phyloP scores from a whole-genome alignment of 2,888 invertebrate species.

The Oscheius onirici region DNA sequence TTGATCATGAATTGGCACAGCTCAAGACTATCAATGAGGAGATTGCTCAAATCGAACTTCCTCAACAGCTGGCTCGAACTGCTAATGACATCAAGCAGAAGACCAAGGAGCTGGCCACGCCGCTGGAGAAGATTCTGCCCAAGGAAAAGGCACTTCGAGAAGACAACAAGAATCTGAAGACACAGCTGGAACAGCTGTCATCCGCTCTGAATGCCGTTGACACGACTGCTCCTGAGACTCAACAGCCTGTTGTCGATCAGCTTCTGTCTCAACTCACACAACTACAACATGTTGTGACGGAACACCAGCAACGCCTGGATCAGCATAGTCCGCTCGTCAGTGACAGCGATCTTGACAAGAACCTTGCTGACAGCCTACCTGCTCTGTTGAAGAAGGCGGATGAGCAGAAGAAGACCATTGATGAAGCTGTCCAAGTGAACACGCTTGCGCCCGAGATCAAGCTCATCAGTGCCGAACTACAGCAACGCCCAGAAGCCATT shows the following conservation, averaged over 20 bases:
- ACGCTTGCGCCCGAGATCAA: conserved; percentile 46
- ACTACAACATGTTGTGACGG: not conserved
- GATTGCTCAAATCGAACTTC: conserved; percentile 2
- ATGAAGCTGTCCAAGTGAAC: conserved; percentile 40
- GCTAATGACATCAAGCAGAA: conserved; percentile 22
- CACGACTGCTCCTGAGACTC: conserved; percentile 17
- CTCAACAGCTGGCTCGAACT: conserved; percentile 13
- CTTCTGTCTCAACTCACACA: not conserved
- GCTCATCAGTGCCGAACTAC: conserved; percentile 41
- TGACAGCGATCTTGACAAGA: conserved; percentile 22
- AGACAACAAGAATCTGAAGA: conserved; percentile 23
- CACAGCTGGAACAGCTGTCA: conserved; percentile 17
- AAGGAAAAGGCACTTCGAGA: conserved; percentile 22
- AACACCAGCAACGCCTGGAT: conserved; percentile 10
- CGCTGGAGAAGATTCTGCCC: conserved; percentile 12
- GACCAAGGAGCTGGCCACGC: conserved; percentile 19
- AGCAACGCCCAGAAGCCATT: conserved; percentile 38
- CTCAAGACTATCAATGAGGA: not conserved
- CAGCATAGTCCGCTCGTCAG: conserved; percentile 20
- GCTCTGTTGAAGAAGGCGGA: conserved; percentile 17
- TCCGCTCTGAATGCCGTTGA: not conserved
- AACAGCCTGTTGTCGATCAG: conserved; percentile 20
- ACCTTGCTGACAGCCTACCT: conserved; percentile 31
- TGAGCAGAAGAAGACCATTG: conserved; percentile 37
- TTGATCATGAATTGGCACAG: conserved; percentile 5